Evolutionary conservation across 2,797 vertebrate species (phyloP).

Genomic region (Sebastes reedi): DNA sequence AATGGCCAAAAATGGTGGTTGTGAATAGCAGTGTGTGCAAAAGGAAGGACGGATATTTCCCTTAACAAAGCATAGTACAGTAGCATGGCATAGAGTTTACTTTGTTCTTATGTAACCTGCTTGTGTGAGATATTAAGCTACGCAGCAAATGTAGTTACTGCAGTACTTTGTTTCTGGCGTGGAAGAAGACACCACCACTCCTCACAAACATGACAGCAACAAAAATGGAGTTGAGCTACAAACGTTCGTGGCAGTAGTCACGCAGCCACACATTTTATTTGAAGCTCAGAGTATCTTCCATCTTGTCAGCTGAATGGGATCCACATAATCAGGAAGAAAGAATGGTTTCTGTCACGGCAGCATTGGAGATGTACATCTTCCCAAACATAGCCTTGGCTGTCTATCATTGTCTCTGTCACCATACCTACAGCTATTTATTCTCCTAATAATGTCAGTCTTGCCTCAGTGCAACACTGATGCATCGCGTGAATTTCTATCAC

Average conservation of each 20-base stretch:
- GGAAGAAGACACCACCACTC: not conserved
- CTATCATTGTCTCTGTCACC: slow-evolving; percentile 37
- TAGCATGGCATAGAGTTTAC: not conserved
- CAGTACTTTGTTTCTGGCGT: not conserved
- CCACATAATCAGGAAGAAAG: slow-evolving; percentile 16
- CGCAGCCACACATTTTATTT: slow-evolving; percentile 18
- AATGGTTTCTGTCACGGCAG: slow-evolving; percentile 37
- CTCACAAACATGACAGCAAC: slow-evolving; percentile 1
- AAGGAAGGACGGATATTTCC: not conserved
- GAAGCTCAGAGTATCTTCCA: slow-evolving; percentile 1
- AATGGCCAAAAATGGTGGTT: not conserved
- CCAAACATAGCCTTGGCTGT: slow-evolving; percentile 31
- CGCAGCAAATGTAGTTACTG: not conserved
- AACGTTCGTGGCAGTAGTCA: not conserved
- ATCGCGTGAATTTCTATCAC: slow-evolving; percentile 23
- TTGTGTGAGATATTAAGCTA: not conserved
- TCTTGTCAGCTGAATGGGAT: slow-evolving; percentile 42
- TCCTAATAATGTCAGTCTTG: slow-evolving; percentile 53
- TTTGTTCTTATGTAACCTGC: not conserved
- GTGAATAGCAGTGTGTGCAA: not conserved
- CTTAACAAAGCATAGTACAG: not conserved
- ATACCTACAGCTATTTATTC: slow-evolving; percentile 51
- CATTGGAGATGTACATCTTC: slow-evolving; percentile 41
- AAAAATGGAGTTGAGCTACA: slow-evolving; percentile 23
- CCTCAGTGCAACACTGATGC: slow-evolving; percentile 18